These are phyloP conservation scores for Parazoanthus atlanticus DNA, from an alignment of 92 coral and sea anemone species.

Conservation along the genomic window DNA sequence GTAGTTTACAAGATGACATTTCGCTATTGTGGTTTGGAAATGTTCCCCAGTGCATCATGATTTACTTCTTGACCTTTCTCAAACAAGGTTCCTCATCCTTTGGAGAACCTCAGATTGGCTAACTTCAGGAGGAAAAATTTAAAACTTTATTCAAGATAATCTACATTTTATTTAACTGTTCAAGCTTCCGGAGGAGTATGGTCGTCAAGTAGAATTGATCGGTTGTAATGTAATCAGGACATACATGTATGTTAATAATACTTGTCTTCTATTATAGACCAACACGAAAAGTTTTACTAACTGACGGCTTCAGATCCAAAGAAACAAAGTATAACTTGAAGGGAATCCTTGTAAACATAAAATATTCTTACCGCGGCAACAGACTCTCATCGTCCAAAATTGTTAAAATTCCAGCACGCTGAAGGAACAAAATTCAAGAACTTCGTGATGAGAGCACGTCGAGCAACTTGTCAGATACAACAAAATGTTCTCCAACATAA, in stretches of 20 bases:
- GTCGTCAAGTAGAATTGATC: neutral
- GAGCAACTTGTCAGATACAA: no score
- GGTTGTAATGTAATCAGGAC: no score
- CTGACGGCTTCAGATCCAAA: neutral
- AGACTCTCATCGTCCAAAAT: conserved; percentile 82
- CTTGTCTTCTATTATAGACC: no score
- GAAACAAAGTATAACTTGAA: neutral
- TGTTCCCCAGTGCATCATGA: neutral
- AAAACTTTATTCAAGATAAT: no score
- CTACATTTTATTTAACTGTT: neutral
- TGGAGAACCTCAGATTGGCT: neutral
- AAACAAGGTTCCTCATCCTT: neutral
- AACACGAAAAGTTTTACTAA: no score
- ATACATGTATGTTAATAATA: no score
- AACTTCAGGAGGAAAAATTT: no score
- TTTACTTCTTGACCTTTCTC: neutral
- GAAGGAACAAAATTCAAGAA: conserved; percentile 2
- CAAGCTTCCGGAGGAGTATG: neutral
- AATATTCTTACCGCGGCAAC: conserved; percentile 59
- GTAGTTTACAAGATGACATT: neutral
- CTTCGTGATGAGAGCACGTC: neutral
- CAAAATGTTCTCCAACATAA: no score
- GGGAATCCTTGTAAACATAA: neutral
- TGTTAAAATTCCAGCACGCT: conserved; percentile 89
- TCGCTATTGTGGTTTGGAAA: neutral